phyloP scores from a whole-genome alignment of 2,113 vertebrate species.

The Gavialis gangeticus region DNA sequence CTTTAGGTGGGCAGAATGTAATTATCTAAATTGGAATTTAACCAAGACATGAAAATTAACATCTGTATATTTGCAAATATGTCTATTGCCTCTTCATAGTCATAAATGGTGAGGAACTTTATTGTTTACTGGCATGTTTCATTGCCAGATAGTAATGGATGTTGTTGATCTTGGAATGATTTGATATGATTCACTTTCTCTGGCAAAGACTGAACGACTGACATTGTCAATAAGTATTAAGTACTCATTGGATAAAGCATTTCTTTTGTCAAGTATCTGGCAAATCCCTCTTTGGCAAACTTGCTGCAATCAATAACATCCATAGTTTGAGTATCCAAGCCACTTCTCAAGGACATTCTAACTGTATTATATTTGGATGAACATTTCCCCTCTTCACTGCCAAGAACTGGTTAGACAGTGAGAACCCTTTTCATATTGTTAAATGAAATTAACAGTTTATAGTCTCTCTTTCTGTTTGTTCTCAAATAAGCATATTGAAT shows the following conservation, averaged over 20 bases:
- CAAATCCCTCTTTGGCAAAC: constrained; percentile 3
- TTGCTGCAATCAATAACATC: not conserved
- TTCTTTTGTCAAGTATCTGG: not conserved
- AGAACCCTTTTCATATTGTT: not conserved
- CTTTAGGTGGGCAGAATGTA: not conserved
- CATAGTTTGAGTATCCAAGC: not conserved
- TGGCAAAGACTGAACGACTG: not conserved
- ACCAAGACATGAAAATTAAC: not conserved
- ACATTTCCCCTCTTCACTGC: not conserved
- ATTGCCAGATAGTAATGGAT: not conserved
- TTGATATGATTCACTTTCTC: constrained; percentile 13
- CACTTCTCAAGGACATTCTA: not conserved
- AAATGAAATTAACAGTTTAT: not conserved
- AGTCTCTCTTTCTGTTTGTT: not conserved
- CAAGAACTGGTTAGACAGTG: not conserved
- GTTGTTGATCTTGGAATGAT: constrained; percentile 1
- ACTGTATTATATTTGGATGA: not conserved
- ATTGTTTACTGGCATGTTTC: not conserved
- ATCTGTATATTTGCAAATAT: not conserved
- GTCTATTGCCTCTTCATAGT: constrained; percentile 9
- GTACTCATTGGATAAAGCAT: not conserved
- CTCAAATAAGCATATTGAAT: not conserved
- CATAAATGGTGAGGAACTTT: not conserved
- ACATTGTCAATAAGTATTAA: constrained; percentile 8
- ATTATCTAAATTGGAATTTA: constrained; percentile 9